phyloP scores from a whole-genome alignment of 2,113 vertebrate species.

The pig (Sus scrofa) region T2T-Sscrofa CM000819.6:140380001-140380500 shows the following conservation, averaged over 20 bases:
- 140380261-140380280: too few species aligned
- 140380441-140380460: background rate
- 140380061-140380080: background rate
- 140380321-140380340: background rate
- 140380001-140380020: background rate
- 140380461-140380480: background rate
- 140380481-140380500: background rate
- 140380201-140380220: background rate
- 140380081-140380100: background rate
- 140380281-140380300: background rate
- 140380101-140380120: background rate
- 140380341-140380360: background rate
- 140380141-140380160: background rate
- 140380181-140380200: background rate
- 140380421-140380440: background rate
- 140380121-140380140: background rate
- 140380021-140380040: background rate
- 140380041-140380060: background rate
- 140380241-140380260: background rate
- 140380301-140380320: background rate
- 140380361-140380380: rapidly evolving
- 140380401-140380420: background rate
- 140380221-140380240: background rate
- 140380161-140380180: background rate
- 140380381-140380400: background rate